Base-by-base conservation (phyloP, 2,797 vertebrate genomes). In the Cottoperca gobio region DNA sequence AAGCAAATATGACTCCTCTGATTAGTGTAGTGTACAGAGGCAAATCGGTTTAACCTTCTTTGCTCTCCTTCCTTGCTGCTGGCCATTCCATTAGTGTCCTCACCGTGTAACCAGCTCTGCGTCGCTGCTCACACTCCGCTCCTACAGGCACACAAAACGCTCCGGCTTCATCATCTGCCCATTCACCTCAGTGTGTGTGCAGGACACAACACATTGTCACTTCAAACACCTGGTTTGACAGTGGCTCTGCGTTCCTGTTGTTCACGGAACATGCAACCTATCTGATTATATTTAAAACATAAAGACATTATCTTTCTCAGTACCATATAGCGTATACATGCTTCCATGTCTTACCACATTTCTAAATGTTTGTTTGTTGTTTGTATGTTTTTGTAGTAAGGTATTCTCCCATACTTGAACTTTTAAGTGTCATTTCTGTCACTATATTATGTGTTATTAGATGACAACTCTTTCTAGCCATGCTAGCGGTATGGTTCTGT, bases 31-130 rank as follows among this genome's bases (percentile, higher is more conserved):
- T 8, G n/a, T 43, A 72, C 63, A 37, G 68, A 70, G 58, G 54
- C 53, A 79, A 46, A 54, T 63, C 57, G 71, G 69, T 92, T 93
- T 80, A 87, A 76, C 40, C 31, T 69, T 57, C 50, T 54, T 21
- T 12, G 19, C 52, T 31, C 40, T 19, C 10, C 45, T 73, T 52
- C 40, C 40, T 79, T 71, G 72, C 46, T 33, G 31, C 61, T 55
- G 45, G 70, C 37, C 70, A 81, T 70, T 72, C 67, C 64, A 84
- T 83, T 78, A 84, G 73, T 86, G 81, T 89, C 89, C 84, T 65
- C 76, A 37, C 61, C 24, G 42, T 75, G 81, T 70, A 65, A 75
- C 23, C 58, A 23, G 69, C 49, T 40, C 23, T 40, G 60, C 12
- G 1, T 48, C 2, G 26, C 26, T 26, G 24, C 46, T 16, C 35